Conservation (phyloP, 2,113 vertebrate species). For the Centrocercus urophasianus region DNA sequence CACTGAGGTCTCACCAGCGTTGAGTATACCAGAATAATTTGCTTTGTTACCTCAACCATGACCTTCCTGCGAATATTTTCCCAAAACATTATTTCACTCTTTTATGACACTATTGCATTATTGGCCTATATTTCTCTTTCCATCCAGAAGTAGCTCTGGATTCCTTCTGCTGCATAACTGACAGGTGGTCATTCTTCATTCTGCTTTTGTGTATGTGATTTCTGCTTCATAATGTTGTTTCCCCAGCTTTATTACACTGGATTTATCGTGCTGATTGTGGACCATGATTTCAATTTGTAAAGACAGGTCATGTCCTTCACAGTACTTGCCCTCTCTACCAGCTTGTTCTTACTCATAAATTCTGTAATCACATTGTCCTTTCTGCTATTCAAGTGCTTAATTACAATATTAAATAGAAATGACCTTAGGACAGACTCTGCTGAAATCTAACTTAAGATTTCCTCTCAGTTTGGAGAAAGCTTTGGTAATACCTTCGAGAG, state of each 20-base stretch:
- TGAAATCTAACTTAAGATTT: slow-evolving; percentile 20
- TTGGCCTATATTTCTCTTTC: background rate
- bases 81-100: background rate
- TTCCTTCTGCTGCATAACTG: background rate
- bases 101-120: background rate
- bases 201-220: background rate
- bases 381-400: slow-evolving; percentile 9
- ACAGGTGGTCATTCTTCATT: background rate
- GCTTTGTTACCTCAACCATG: background rate
- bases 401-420: slow-evolving; percentile 37
- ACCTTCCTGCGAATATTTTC: background rate
- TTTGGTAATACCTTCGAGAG: background rate
- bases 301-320: background rate
- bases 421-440: background rate
- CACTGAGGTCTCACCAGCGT: background rate
- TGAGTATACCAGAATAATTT: background rate
- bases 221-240: background rate
- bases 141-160: background rate
- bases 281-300: background rate
- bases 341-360: slow-evolving; percentile 16
- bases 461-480: background rate
- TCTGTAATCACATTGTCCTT: background rate
- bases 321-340: background rate
- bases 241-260: background rate
- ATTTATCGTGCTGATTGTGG: background rate